Base-by-base conservation (phyloP, 2,888 invertebrate species). In the Noctua janthe region DNA sequence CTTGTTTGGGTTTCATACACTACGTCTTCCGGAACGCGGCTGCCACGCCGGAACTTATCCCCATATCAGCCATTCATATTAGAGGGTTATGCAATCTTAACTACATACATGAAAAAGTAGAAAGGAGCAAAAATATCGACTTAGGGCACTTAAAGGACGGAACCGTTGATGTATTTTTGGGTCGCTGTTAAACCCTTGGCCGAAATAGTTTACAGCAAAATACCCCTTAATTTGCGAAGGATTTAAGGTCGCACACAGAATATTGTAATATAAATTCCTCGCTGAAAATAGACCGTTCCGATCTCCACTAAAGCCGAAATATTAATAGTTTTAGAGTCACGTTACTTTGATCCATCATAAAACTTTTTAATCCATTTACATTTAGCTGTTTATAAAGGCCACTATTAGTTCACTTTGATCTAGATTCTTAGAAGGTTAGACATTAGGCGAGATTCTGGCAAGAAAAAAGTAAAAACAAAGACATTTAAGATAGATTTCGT, bases 151-250 rank as follows among this genome's bases (percentile, higher is more conserved):
- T 51, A 47, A 62, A 47, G 69, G 54, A 54, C 54, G 62, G 72
- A 70, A 64, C n/a, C 49, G 56, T 20, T 73, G 78, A 82, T 78
- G 69, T 70, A 73, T 78, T 56, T 29, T 73, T 35, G 49, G 72
- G 70, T 51, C 35, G 8, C 29, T 49, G 15, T 56, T 54, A 43
- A 64, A 64, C 69, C 54, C n/a, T 35, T 59, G 20, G 43, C 13
- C 39, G 13, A 78, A 73, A 78, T 78, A 78, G 72, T 84, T 78
- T 64, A 15, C n/a, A 35, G 43, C 23, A 73, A 84, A 78, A 66
- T 67, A 35, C 54, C n/a, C 13, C 43, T 43, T 70, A 69, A 72
- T 72, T 78, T 73, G 8, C 15, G 17, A 73, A 54, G 72, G 15
- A 76, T 64, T 43, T 59, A 47, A 15, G 66, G 54, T 67, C 59